Conservation (phyloP, 1,140 invertebrate genomes). For the Asobara japonica region DNA sequence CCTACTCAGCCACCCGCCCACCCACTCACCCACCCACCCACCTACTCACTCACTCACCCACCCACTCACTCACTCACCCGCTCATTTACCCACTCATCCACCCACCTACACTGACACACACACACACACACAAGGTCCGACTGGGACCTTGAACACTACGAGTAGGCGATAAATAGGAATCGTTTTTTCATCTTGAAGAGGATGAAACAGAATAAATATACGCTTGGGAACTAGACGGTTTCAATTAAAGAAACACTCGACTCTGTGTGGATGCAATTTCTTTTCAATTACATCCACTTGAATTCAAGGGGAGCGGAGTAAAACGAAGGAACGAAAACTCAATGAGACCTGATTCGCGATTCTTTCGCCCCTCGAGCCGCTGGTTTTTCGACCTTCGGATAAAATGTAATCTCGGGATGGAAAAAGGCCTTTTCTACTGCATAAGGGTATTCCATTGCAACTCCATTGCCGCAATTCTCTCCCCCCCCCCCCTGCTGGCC, state of each 20-base stretch:
- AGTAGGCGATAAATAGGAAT: not conserved
- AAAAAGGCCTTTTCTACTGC: slow-evolving; percentile 18
- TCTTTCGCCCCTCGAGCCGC: slow-evolving; percentile 22
- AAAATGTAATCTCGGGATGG: slow-evolving; percentile 29
- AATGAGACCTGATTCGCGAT: slow-evolving; percentile 13
- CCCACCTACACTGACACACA: too few species aligned
- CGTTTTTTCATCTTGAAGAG: not conserved
- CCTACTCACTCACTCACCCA: too few species aligned
- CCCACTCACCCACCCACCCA: too few species aligned
- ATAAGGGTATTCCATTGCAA: not conserved
- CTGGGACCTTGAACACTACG: too few species aligned
- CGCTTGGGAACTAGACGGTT: not conserved
- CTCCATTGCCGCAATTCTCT: not conserved
- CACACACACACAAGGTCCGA: too few species aligned
- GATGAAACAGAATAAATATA: not conserved
- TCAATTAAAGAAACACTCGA: slow-evolving; percentile 35
- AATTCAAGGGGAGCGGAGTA: slow-evolving; percentile 23
- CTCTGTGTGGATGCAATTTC: slow-evolving; percentile 38
- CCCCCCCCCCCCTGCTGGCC: too few species aligned
- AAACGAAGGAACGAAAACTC: slow-evolving; percentile 18
- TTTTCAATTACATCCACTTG: slow-evolving; percentile 36
- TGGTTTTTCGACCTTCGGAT: too few species aligned
- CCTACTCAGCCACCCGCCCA: too few species aligned
- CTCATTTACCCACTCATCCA: too few species aligned
- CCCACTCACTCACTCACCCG: too few species aligned